Percentiles rank a stretch among this genome's conserved stretches.
Conservation (phyloP, 1,140 invertebrate genomes). For the Patella vulgata region DNA sequence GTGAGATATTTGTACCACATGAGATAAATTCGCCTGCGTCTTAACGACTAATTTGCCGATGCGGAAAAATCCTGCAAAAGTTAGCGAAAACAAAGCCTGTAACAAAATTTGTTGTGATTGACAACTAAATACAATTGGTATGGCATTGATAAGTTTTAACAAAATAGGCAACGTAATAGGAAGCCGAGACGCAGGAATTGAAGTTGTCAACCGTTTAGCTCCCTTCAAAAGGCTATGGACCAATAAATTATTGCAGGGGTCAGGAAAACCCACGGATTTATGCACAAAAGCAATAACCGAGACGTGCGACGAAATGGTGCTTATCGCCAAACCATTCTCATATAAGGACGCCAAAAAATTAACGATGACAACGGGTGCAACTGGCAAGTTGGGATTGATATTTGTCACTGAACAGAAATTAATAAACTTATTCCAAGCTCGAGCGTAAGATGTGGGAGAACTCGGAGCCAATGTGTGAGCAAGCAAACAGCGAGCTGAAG, state of each 20-base stretch:
- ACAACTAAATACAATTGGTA: too few relatives aligned
- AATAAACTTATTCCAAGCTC: conserved; percentile 7
- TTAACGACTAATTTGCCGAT: too few relatives aligned
- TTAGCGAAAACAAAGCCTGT: too few relatives aligned
- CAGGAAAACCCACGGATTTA: background rate
- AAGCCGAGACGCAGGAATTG: too few relatives aligned
- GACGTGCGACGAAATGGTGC: conserved; percentile 2
- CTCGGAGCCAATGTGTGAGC: background rate
- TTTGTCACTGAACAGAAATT: background rate
- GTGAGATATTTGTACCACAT: too few relatives aligned
- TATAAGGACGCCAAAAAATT: conserved; percentile 11
- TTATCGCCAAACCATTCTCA: background rate
- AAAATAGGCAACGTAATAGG: too few relatives aligned
- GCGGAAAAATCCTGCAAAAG: too few relatives aligned
- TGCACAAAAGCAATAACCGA: conserved; percentile 12
- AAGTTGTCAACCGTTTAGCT: too few relatives aligned
- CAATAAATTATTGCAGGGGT: background rate
- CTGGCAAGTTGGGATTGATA: background rate
- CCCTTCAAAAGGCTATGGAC: background rate
- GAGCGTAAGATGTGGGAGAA: background rate
- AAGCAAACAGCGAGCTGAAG: background rate
- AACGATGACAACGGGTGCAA: background rate
- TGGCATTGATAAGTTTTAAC: too few relatives aligned
- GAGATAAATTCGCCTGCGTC: too few relatives aligned
- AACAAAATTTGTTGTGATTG: too few relatives aligned